Evolutionary conservation across 2,797 vertebrate species (phyloP).

Genomic region (Hapalemur alaotrensis): DNA sequence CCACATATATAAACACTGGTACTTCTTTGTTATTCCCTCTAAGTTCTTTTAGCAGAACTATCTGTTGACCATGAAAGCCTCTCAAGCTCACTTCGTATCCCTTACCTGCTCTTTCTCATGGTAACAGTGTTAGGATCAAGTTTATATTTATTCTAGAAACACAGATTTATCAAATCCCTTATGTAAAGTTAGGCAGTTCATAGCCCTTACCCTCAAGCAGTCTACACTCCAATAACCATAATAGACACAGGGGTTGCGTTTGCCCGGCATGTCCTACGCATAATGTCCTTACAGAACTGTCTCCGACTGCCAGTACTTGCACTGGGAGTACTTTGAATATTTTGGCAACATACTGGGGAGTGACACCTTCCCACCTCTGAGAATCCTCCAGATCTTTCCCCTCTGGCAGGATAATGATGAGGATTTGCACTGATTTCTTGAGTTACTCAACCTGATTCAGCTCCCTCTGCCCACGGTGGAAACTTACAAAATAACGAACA

Average conservation of each 20-base stretch:
- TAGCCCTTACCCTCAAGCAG: not conserved
- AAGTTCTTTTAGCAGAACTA: not conserved
- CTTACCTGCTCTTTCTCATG: not conserved
- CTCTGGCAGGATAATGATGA: not conserved
- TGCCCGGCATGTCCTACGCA: fast-evolving
- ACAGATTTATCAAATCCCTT: not conserved
- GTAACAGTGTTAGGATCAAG: not conserved
- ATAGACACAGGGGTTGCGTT: not conserved
- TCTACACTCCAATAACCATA: not conserved
- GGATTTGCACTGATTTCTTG: not conserved
- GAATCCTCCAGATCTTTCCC: not conserved
- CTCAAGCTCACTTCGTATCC: not conserved
- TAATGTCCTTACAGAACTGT: not conserved
- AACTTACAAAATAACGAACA: not conserved
- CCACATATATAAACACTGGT: not conserved
- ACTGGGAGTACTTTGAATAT: not conserved
- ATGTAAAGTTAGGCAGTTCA: not conserved
- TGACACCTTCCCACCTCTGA: too few species aligned
- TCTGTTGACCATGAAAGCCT: not conserved
- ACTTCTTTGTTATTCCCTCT: not conserved
- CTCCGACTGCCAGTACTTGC: not conserved
- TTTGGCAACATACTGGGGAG: not conserved
- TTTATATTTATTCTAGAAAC: not conserved
- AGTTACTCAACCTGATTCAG: not conserved
- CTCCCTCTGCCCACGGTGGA: not conserved